These are phyloP conservation scores for Lymantria monacha DNA, from an alignment of 2,888 invertebrate genomes.

Conservation along the genomic window DNA sequence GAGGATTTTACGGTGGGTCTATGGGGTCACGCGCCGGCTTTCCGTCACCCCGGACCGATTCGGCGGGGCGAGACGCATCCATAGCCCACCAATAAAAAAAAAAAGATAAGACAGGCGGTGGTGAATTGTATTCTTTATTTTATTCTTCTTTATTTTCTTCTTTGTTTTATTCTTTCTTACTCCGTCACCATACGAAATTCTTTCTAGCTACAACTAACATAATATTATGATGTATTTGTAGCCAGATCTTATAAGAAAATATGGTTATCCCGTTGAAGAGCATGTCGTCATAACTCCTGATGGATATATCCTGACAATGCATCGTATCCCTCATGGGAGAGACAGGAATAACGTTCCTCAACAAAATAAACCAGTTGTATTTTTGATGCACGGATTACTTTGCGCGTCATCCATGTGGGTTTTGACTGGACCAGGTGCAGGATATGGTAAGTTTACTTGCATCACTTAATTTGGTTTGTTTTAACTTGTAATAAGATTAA, in stretches of 20 bases:
- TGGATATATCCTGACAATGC: slow-evolving; percentile 88
- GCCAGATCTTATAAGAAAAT: slow-evolving; percentile 81
- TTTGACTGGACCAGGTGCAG: slow-evolving; percentile 85
- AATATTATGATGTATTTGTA: slow-evolving; percentile 30
- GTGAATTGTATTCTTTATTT: too few relatives aligned
- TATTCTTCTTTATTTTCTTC: too few relatives aligned
- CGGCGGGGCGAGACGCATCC: too few relatives aligned
- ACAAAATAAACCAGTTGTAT: slow-evolving; percentile 78
- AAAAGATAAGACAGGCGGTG: too few relatives aligned
- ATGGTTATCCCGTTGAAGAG: slow-evolving; percentile 84
- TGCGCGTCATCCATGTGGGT: slow-evolving; percentile 89
- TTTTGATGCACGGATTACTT: slow-evolving; percentile 88
- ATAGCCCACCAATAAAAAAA: too few relatives aligned
- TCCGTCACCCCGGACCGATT: too few relatives aligned
- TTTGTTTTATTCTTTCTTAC: too few relatives aligned
- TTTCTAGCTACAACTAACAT: too few relatives aligned
- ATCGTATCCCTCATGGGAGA: slow-evolving; percentile 85
- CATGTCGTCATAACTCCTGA: slow-evolving; percentile 86
- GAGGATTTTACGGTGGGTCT: too few relatives aligned
- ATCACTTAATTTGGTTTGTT: neutral
- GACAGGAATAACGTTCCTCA: slow-evolving; percentile 62
- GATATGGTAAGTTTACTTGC: slow-evolving; percentile 77
- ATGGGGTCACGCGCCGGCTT: too few relatives aligned
- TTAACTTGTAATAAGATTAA: neutral
- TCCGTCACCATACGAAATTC: too few relatives aligned